Evolutionary conservation across 2,797 vertebrate species (phyloP).

Genomic region (Salarias fasciatus): DNA sequence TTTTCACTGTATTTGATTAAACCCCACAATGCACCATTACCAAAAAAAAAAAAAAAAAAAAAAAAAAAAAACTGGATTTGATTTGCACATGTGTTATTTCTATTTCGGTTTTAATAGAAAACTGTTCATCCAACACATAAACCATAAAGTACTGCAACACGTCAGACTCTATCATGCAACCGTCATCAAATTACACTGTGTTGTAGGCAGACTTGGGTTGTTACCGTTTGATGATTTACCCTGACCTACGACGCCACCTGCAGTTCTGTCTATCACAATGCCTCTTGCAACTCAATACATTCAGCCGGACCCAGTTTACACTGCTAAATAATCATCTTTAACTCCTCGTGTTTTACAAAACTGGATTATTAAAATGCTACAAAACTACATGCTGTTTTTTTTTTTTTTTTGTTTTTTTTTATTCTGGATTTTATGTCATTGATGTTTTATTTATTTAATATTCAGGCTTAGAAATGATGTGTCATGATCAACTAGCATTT

Average conservation of each 20-base stretch:
- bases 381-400: conserved; percentile 18
- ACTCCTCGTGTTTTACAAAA: conserved; percentile 9
- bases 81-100: conserved; percentile 77
- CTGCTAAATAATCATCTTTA: conserved; percentile 11
- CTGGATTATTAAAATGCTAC: conserved; percentile 19
- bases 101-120: conserved; percentile 80
- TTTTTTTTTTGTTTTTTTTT: conserved; percentile 4
- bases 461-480: conserved; percentile 26
- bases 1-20: conserved; percentile 63
- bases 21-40: conserved; percentile 58
- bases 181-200: conserved; percentile 64
- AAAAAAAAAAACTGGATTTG: conserved; percentile 53
- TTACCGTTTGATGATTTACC: conserved; percentile 53
- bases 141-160: conserved; percentile 71
- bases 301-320: conserved; percentile 28
- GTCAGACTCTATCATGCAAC: conserved; percentile 75
- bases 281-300: conserved; percentile 41
- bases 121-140: conserved; percentile 74
- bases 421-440: conserved; percentile 14
- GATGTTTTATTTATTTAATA: conserved; percentile 1
- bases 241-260: conserved; percentile 78
- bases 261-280: conserved; percentile 55
- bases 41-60: conserved; percentile 30
- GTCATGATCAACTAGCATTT: conserved; percentile 23
- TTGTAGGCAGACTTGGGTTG: conserved; percentile 46